A percentile compares a stretch with the other conserved stretches of the same genome.
Evolutionary conservation across 2,888 invertebrate species (phyloP).

Genomic region (Dryococelus australis): DNA sequence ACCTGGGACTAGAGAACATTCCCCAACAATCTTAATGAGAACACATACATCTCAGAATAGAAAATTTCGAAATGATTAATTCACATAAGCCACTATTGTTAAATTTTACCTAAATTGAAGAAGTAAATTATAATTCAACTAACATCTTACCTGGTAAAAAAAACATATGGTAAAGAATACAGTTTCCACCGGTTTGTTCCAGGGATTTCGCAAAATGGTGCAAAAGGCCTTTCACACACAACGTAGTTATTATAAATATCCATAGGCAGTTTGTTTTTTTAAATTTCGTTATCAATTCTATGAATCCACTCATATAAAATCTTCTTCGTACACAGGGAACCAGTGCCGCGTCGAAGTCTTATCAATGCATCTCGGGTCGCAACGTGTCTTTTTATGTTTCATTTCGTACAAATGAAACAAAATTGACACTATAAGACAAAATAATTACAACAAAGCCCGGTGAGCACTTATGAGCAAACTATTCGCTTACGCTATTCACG

Average conservation of each 20-base stretch:
- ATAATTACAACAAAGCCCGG: not conserved
- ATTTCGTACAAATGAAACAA: not conserved
- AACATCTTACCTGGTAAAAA: too few relatives aligned
- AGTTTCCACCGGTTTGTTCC: not conserved
- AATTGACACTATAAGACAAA: not conserved
- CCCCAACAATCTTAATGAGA: too few relatives aligned
- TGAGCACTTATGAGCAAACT: not conserved
- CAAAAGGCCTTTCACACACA: not conserved
- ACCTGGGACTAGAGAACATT: too few relatives aligned
- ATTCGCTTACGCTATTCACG: not conserved
- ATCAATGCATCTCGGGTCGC: not conserved
- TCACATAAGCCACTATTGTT: too few relatives aligned
- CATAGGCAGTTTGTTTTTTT: not conserved
- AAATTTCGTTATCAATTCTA: not conserved
- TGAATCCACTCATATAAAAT: not conserved
- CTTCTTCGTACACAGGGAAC: not conserved
- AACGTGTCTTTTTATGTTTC: not conserved
- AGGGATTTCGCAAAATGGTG: not conserved
- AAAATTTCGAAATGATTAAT: too few relatives aligned
- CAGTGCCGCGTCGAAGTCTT: not conserved
- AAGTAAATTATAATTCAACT: too few relatives aligned
- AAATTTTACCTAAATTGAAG: too few relatives aligned
- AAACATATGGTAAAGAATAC: not conserved
- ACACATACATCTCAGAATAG: too few relatives aligned
- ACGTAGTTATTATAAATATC: not conserved